Evolutionary conservation across 1,140 invertebrate genomes (phyloP).

Genomic region (Colletes latitarsis): DNA sequence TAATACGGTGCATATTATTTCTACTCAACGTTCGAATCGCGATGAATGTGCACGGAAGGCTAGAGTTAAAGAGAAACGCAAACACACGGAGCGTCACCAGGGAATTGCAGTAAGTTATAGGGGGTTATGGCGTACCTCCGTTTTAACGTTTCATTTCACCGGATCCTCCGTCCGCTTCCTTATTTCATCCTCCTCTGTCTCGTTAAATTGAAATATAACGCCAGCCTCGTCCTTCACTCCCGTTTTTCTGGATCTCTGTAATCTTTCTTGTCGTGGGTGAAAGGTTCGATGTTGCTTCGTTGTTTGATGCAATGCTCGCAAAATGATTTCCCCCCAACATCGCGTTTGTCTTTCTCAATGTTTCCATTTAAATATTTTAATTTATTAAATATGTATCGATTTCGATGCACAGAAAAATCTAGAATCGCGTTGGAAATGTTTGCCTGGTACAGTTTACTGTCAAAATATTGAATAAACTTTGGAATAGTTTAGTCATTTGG

Average conservation of each 20-base stretch:
- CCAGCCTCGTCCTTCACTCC: not conserved
- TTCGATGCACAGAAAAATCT: too few species aligned
- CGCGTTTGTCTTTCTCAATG: too few species aligned
- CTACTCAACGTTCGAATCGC: not conserved
- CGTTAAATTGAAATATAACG: conserved; percentile 36
- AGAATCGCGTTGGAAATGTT: too few species aligned
- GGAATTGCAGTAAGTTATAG: conserved; percentile 17
- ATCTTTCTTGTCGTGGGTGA: not conserved
- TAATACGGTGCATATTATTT: too few species aligned
- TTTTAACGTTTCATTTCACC: conserved; percentile 28
- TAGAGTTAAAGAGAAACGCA: not conserved
- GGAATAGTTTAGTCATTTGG: too few species aligned
- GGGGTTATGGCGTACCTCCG: not conserved
- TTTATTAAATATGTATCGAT: too few species aligned
- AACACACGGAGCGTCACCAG: not conserved
- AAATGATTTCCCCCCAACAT: too few species aligned
- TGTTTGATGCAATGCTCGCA: too few species aligned
- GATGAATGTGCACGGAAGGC: not conserved
- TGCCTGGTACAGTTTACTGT: too few species aligned
- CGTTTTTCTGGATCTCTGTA: not conserved
- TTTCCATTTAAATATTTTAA: too few species aligned
- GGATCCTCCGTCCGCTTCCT: conserved; percentile 1
- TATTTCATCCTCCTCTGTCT: conserved; percentile 35
- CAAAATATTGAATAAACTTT: too few species aligned
- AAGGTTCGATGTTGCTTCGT: not conserved